Conservation (phyloP, 2,113 vertebrate genomes). For the Pseudopodoces humilis region DNA sequence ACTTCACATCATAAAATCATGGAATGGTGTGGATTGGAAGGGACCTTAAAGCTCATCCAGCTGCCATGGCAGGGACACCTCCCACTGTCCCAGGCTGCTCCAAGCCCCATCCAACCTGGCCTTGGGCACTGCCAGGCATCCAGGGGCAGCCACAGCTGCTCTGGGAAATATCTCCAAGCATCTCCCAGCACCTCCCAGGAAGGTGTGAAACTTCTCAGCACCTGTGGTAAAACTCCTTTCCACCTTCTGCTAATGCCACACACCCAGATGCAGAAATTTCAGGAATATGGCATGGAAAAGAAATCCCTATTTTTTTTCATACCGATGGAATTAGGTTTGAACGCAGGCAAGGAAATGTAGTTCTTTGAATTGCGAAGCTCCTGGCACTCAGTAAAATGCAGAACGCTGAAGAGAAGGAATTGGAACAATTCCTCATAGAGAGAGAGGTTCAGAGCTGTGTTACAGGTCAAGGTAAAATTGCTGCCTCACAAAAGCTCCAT, state of each 20-base stretch:
- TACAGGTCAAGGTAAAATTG: background rate
- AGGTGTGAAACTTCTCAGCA: background rate
- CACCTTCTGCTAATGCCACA: background rate
- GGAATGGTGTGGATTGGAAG: background rate
- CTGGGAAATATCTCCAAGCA: background rate
- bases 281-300: rapidly evolving
- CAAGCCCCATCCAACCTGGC: rapidly evolving
- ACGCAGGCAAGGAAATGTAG: background rate
- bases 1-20: background rate
- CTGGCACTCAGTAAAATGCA: background rate
- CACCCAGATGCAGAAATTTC: background rate
- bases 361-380: background rate
- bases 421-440: background rate
- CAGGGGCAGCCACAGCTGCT: background rate
- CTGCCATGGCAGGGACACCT: background rate
- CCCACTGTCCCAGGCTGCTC: background rate
- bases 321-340: background rate
- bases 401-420: background rate
- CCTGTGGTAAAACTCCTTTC: background rate
- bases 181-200: too few species aligned
- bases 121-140: background rate
- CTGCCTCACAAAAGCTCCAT: background rate
- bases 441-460: background rate
- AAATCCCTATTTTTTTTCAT: background rate
- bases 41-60: rapidly evolving